Percentiles rank a stretch among this genome's conserved stretches.
Conservation (phyloP, 2,888 invertebrate genomes). For the Eupithecia dodoneata region DNA sequence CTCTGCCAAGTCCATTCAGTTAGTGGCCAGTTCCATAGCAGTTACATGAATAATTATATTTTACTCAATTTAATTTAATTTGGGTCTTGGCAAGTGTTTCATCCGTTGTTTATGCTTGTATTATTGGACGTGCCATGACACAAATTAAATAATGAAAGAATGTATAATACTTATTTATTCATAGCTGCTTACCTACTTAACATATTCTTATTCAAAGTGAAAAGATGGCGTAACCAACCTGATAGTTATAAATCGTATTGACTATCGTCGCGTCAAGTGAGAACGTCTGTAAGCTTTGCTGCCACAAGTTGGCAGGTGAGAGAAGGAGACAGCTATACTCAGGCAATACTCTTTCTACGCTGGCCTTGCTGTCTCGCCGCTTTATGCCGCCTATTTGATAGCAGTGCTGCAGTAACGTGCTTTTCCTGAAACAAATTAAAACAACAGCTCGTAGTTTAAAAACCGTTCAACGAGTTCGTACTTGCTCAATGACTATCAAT, state of each 20-base stretch:
- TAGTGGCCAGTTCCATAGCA: too few relatives aligned
- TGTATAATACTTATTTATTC: neutral
- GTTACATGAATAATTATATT: too few relatives aligned
- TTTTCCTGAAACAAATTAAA: slow-evolving; percentile 81
- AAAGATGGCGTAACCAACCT: slow-evolving; percentile 81
- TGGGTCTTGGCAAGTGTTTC: too few relatives aligned
- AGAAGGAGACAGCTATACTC: slow-evolving; percentile 96
- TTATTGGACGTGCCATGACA: too few relatives aligned
- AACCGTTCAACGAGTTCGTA: neutral
- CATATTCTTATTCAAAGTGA: neutral
- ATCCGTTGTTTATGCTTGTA: too few relatives aligned
- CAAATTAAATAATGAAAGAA: too few relatives aligned
- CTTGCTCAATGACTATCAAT: too few relatives aligned
- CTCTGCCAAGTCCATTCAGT: too few relatives aligned
- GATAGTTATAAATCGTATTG: slow-evolving; percentile 92
- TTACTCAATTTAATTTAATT: too few relatives aligned
- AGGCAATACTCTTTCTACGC: slow-evolving; percentile 89
- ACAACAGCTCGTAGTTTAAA: neutral
- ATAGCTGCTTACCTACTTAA: neutral
- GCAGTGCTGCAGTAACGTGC: slow-evolving; percentile 91
- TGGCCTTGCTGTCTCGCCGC: slow-evolving; percentile 80
- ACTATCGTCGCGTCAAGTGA: slow-evolving; percentile 91
- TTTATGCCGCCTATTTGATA: slow-evolving; percentile 93
- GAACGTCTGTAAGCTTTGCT: slow-evolving; percentile 91
- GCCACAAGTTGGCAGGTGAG: slow-evolving; percentile 98